Base-by-base conservation (phyloP, 2,888 invertebrate genomes). In the Ophonus ardosiacus region DNA sequence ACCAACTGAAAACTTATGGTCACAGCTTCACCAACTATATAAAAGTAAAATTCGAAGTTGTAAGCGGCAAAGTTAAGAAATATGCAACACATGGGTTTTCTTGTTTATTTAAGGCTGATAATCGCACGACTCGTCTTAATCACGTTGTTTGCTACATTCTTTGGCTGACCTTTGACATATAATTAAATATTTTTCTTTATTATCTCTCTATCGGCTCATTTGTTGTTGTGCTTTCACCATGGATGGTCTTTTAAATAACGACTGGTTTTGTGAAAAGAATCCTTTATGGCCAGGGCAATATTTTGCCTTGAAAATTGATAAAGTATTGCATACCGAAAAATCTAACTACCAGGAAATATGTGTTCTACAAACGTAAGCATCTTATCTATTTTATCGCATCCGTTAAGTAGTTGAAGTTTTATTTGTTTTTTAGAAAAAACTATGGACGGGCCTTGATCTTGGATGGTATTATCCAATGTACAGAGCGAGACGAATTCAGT, bases 391-490 rank as follows among this genome's bases (percentile, higher is more conserved):
- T 51, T 51, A 51, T 13, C 43, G 7, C 68, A 38, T 65, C 65
- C 65, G 18, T n/a, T 0, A 65, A n/a, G 2, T 31, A 18, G 31
- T 31, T 59, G 59, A 59, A 63, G 24, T 68, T 13, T 17, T 71
- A 71, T 43, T 40, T 24, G 1, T 71, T 71, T 76, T 65, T 31
- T 31, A 84, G 84, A 13, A 78, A 51, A 78, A 57, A 94, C 61
- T 95, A 98, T 90, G 99, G 99, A 0, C 95, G 93, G 89, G 97
- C 96, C 0, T 92, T 99, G 71, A 95, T 98, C 1, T 92, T 99
- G 61, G 99, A 99, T 92, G 98, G 98, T 24, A 97, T 99, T 31
- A 98, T 99, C 88, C 99, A 99, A 90, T 98, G 98, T 89, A 97
- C 99, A 0, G 96, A 99, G 90, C 94, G 94, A 88, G 99, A 99